A percentile compares a stretch with the other conserved stretches of the same genome.
phyloP scores from a whole-genome alignment of 2,888 invertebrate genomes.

The Pandemis cinnamomeana region DNA sequence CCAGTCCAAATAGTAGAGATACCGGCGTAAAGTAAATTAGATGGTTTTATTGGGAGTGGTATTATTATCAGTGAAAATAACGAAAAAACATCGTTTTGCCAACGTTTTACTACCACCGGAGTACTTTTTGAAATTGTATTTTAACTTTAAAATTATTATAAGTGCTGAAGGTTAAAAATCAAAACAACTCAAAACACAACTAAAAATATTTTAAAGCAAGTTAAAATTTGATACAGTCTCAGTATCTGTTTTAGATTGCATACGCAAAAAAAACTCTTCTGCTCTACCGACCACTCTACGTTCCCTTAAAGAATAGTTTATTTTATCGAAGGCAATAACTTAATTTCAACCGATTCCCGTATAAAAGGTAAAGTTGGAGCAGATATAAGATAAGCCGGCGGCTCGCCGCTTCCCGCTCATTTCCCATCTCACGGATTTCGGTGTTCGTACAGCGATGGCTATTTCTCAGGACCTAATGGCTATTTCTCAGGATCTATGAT shows the following conservation, averaged over 20 bases:
- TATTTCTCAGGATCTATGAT: not conserved
- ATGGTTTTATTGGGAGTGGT: too few species aligned
- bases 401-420: conserved; percentile 48
- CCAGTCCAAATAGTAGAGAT: not conserved
- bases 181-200: too few species aligned
- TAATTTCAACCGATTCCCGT: conserved; percentile 20
- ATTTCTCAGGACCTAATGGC: conserved; percentile 12
- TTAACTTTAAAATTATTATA: too few species aligned
- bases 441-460: conserved; percentile 47
- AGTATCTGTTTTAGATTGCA: too few species aligned
- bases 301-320: not conserved
- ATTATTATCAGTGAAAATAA: too few species aligned
- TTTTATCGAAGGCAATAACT: conserved; percentile 13
- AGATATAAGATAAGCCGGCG: conserved; percentile 44
- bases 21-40: not conserved
- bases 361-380: conserved; percentile 25
- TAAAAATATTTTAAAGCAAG: too few species aligned
- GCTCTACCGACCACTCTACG: not conserved
- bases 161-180: too few species aligned
- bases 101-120: too few species aligned
- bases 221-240: too few species aligned
- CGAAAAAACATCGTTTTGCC: too few species aligned
- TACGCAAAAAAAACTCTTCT: not conserved
- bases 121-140: too few species aligned
- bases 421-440: conserved; percentile 50